Evolutionary conservation across 1,140 invertebrate species (phyloP).

Genomic region (Dufourea novaeangliae): DNA sequence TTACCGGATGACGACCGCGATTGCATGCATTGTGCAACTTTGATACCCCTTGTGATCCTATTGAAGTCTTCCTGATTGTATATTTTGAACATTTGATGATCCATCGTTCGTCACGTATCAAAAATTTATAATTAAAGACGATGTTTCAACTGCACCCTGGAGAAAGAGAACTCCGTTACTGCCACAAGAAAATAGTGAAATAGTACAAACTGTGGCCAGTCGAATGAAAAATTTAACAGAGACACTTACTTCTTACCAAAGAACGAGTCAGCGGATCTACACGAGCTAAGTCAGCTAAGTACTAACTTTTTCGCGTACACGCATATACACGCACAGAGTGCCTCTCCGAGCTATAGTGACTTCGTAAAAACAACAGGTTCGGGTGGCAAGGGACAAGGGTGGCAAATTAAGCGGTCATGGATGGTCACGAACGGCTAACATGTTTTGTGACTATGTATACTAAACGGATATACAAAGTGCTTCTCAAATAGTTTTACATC

Average conservation of each 20-base stretch:
- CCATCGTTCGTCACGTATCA: constrained; percentile 53
- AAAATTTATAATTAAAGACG: background rate
- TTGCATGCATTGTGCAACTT: constrained; percentile 84
- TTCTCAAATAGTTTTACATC: too few species aligned
- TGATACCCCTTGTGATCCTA: constrained; percentile 82
- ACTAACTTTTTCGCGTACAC: constrained; percentile 17
- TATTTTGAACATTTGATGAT: constrained; percentile 80
- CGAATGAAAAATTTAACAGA: background rate
- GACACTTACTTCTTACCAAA: background rate
- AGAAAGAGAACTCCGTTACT: background rate
- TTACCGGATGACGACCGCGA: constrained; percentile 79
- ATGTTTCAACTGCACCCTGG: background rate
- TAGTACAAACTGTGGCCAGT: background rate
- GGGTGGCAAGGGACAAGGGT: too few species aligned
- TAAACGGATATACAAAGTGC: too few species aligned
- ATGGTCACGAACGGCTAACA: too few species aligned
- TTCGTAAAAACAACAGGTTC: too few species aligned
- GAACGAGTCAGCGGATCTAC: background rate
- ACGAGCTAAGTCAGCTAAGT: too few species aligned
- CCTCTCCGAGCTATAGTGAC: too few species aligned
- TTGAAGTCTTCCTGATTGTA: constrained; percentile 83
- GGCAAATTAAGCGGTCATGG: too few species aligned
- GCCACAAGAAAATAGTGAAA: background rate
- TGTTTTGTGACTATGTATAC: too few species aligned
- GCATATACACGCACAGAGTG: too few species aligned